Base-by-base conservation (phyloP, 1,140 invertebrate genomes). In the Drosophila carrolli region DNA sequence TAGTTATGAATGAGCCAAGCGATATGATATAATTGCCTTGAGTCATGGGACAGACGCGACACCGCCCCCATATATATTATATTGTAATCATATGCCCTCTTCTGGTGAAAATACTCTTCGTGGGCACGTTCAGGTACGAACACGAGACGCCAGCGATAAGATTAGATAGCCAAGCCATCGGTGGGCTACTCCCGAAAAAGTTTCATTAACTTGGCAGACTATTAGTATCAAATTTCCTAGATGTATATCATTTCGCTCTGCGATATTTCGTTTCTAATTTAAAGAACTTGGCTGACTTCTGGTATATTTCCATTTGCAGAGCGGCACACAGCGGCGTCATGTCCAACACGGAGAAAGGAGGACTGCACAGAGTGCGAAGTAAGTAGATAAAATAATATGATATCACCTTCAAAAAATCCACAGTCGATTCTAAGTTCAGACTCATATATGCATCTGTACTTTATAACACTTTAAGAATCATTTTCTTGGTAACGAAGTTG, bases 291-390 rank as follows among this genome's bases (percentile, higher is more conserved):
- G 16, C 56, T 79, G 46, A 56, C 14, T 55, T 41, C 53, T 60
- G 73, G 62, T 65, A 44, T 71, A 50, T 63, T 80, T 71, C 53
- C 55, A 47, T 54, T 89, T 70, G 29, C 62, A 88, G 84, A 62
- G 48, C 62, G 13, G 23, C 37, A 32, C 44, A n/a, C 8, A 32
- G 32, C 27, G 38, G 11, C 51, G 59, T 38, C 41, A 90, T 90
- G 86, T 90, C 86, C 44, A 90, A 90, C 61, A 91, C 86, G 43
- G 86, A 90, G 81, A 86, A 72, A 65, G 54, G 77, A 44, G 86
- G 86, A 2, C 62, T 86, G 16, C 79, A 79, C 43, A 82, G 79
- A 83, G 56, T 91, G 35, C 70, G 76, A 78, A 88, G 86, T 90
- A 81, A 90, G 86, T 90, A 85, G n/a, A 51, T 16, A 11, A 6